Percentiles rank a stretch among this genome's conserved stretches.
Evolutionary conservation across 2,113 vertebrate species (phyloP).

Genomic region (Etheostoma cragini): DNA sequence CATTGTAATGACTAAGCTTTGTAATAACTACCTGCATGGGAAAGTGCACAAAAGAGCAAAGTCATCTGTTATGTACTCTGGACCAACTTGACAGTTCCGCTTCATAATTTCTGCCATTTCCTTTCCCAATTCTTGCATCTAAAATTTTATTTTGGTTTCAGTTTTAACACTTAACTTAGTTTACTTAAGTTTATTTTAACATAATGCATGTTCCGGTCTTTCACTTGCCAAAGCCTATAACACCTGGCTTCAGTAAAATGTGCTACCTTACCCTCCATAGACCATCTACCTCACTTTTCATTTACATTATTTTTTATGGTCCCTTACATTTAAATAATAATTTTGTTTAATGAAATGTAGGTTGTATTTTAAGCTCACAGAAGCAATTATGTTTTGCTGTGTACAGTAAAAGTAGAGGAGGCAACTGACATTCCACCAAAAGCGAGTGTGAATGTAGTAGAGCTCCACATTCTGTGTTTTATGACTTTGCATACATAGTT

Average conservation of each 20-base stretch:
- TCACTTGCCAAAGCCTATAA: not conserved
- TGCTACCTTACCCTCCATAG: conserved; percentile 3
- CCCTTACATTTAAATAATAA: conserved; percentile 7
- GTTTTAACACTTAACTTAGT: not conserved
- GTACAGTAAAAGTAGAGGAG: not conserved
- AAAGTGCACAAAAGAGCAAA: conserved; percentile 5
- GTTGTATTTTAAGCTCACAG: not conserved
- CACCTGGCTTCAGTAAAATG: conserved; percentile 14
- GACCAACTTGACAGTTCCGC: not conserved
- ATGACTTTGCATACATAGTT: conserved; percentile 18
- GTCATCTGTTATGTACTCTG: not conserved
- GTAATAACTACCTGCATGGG: not conserved
- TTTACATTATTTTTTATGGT: conserved; percentile 5
- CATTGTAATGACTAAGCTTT: not conserved
- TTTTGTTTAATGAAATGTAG: conserved; percentile 1
- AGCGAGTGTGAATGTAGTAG: conserved; percentile 6
- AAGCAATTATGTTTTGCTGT: not conserved
- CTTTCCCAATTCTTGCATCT: not conserved
- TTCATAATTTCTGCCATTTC: conserved; percentile 2
- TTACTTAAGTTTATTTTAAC: not conserved
- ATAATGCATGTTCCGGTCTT: not conserved
- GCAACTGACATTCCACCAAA: conserved; percentile 15
- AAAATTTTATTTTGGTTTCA: conserved; percentile 4
- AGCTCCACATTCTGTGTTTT: conserved; percentile 51
- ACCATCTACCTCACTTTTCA: conserved; percentile 2